A percentile compares a stretch with the other conserved stretches of the same genome.
These are phyloP conservation scores for Apis dorsata DNA, from an alignment of 1,140 invertebrate genomes.

Conservation along the genomic window DNA sequence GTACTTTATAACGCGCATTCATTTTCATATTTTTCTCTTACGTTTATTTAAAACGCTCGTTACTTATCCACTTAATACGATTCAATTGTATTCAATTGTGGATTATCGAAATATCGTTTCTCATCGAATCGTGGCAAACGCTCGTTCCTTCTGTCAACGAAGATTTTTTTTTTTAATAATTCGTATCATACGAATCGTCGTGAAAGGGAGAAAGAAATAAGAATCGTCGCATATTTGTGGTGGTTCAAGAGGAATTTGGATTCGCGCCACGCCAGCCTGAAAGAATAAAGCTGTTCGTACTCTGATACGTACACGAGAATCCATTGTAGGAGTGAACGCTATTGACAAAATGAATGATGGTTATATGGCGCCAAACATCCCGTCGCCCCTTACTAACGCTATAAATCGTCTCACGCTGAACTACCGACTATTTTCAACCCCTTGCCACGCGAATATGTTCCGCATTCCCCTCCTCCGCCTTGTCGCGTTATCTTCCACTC, in stretches of 20 bases:
- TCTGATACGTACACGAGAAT: constrained; percentile 67
- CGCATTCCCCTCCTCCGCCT: constrained; percentile 14
- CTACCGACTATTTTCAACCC: constrained; percentile 51
- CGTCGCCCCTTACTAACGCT: constrained; percentile 59
- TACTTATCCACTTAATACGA: too few relatives aligned
- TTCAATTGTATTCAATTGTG: too few relatives aligned
- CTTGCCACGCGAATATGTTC: constrained; percentile 51
- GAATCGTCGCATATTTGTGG: constrained; percentile 48
- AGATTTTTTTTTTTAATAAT: not conserved
- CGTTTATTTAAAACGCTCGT: too few relatives aligned
- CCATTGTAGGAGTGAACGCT: constrained; percentile 69
- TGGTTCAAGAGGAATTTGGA: constrained; percentile 65
- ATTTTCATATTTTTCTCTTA: too few relatives aligned
- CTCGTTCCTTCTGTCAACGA: not conserved
- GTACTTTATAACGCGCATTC: not conserved
- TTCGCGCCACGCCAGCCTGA: constrained; percentile 65
- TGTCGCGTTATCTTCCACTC: constrained; percentile 48
- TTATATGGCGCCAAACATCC: constrained; percentile 73
- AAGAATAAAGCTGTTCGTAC: constrained; percentile 74
- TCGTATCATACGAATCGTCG: constrained; percentile 4
- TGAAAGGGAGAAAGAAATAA: constrained; percentile 59
- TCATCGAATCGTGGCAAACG: not conserved
- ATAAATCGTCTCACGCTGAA: constrained; percentile 72
- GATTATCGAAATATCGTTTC: too few relatives aligned
- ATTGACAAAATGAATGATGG: constrained; percentile 77